Evolutionary conservation across 2,888 invertebrate genomes (phyloP).

Genomic region (Odontocolon sp.): DNA sequence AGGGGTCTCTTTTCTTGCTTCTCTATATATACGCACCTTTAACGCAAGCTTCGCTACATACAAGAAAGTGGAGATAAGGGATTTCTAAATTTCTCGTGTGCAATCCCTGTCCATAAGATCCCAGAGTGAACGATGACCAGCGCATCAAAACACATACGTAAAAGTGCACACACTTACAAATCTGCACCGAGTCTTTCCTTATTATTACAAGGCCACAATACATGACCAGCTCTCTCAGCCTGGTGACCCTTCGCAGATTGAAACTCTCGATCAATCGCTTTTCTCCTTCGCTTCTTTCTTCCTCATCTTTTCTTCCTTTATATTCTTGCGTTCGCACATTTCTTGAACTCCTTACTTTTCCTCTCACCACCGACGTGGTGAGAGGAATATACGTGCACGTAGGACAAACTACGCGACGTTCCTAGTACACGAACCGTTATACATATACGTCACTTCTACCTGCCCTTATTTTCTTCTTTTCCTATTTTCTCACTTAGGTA

Average conservation of each 20-base stretch:
- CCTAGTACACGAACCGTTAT: constrained; percentile 24
- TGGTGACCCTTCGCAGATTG: constrained; percentile 34
- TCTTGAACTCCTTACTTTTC: constrained; percentile 9
- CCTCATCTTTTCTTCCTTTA: constrained; percentile 26
- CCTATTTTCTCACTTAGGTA: neutral
- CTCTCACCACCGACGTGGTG: neutral
- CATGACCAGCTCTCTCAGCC: constrained; percentile 50
- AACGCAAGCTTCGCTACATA: constrained; percentile 12
- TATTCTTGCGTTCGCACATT: constrained; percentile 28
- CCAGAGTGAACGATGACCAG: constrained; percentile 6
- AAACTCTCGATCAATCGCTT: constrained; percentile 11
- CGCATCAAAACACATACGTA: neutral
- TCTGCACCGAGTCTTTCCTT: constrained; percentile 10
- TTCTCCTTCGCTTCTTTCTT: neutral
- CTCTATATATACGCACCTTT: constrained; percentile 2
- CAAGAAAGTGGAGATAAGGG: constrained; percentile 10
- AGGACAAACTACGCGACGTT: constrained; percentile 33
- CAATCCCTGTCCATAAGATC: neutral
- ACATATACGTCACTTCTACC: constrained; percentile 28
- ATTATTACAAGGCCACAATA: constrained; percentile 61
- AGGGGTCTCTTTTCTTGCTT: constrained; percentile 23
- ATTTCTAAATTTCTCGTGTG: constrained; percentile 12
- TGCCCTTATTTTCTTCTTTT: constrained; percentile 37
- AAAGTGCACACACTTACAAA: neutral
- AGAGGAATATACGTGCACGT: constrained; percentile 45